phyloP scores from a whole-genome alignment of 2,888 invertebrate species.

The Yponomeuta cagnagella region DNA sequence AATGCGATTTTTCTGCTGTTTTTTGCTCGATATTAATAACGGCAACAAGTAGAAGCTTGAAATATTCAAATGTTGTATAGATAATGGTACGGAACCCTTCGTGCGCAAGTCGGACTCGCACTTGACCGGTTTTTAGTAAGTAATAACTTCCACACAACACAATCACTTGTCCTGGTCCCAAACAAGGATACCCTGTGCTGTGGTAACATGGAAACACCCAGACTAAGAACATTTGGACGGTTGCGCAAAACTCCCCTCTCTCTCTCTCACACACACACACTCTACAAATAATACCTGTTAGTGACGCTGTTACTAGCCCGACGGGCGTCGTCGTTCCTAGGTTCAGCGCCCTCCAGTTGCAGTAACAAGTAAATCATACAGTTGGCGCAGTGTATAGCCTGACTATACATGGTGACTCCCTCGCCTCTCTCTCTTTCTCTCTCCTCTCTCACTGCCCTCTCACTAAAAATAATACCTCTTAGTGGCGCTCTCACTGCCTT shows the following conservation, averaged over 20 bases:
- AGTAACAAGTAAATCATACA: constrained; percentile 97
- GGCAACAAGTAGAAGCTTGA: too few species aligned
- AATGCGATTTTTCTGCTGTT: too few species aligned
- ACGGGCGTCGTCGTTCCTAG: constrained; percentile 80
- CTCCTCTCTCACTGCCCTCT: not conserved
- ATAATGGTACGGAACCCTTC: too few species aligned
- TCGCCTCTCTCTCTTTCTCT: constrained; percentile 70
- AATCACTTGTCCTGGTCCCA: too few species aligned
- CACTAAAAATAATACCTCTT: constrained; percentile 76
- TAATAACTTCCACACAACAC: too few species aligned
- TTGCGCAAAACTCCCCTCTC: not conserved
- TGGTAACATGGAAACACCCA: too few species aligned
- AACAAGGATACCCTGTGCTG: too few species aligned
- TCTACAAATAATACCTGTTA: constrained; percentile 80
- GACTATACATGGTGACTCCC: constrained; percentile 97
- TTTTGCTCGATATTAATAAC: too few species aligned
- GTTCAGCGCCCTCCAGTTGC: constrained; percentile 89
- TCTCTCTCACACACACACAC: constrained; percentile 10
- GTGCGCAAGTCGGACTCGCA: too few species aligned
- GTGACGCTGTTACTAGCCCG: constrained; percentile 89
- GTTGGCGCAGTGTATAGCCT: constrained; percentile 98
- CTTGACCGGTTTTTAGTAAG: too few species aligned
- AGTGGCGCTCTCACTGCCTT: constrained; percentile 67
- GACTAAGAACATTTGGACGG: too few species aligned
- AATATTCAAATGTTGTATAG: too few species aligned